Conservation (phyloP, 2,888 invertebrate genomes). For the Ametastegia equiseti region DNA sequence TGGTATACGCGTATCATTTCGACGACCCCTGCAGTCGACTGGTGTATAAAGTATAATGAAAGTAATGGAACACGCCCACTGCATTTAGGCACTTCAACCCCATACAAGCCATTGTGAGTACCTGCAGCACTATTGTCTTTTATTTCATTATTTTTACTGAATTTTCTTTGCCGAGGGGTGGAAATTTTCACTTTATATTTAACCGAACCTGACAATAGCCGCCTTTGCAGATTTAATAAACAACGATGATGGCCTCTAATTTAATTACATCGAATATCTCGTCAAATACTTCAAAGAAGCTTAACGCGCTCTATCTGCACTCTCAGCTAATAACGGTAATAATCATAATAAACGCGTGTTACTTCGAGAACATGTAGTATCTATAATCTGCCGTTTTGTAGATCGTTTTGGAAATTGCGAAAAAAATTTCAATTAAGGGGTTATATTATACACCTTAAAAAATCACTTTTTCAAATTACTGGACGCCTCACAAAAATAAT, state of each 20-base stretch:
- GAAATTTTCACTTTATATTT: slow-evolving; percentile 64
- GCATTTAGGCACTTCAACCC: slow-evolving; percentile 66
- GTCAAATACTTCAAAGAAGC: slow-evolving; percentile 40
- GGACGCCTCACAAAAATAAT: too few relatives aligned
- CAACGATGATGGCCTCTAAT: slow-evolving; percentile 69
- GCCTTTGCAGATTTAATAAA: slow-evolving; percentile 74
- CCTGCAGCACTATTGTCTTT: slow-evolving; percentile 71
- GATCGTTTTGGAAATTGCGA: too few relatives aligned
- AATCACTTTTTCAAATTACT: too few relatives aligned
- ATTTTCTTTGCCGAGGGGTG: slow-evolving; percentile 58
- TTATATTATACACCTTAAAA: too few relatives aligned
- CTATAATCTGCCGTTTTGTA: background rate
- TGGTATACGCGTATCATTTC: slow-evolving; percentile 35
- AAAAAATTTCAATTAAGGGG: too few relatives aligned
- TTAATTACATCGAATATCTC: slow-evolving; percentile 57
- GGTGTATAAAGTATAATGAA: slow-evolving; percentile 65
- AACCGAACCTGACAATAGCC: slow-evolving; percentile 67
- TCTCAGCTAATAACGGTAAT: background rate
- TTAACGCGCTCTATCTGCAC: background rate
- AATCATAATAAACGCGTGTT: background rate
- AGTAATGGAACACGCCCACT: slow-evolving; percentile 76
- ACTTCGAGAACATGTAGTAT: background rate
- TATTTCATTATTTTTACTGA: slow-evolving; percentile 71
- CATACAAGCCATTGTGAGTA: slow-evolving; percentile 54
- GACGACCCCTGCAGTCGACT: slow-evolving; percentile 34